These are phyloP conservation scores for Bothrops jararaca DNA, from an alignment of 2,113 vertebrate genomes.

Conservation along the genomic window DNA sequence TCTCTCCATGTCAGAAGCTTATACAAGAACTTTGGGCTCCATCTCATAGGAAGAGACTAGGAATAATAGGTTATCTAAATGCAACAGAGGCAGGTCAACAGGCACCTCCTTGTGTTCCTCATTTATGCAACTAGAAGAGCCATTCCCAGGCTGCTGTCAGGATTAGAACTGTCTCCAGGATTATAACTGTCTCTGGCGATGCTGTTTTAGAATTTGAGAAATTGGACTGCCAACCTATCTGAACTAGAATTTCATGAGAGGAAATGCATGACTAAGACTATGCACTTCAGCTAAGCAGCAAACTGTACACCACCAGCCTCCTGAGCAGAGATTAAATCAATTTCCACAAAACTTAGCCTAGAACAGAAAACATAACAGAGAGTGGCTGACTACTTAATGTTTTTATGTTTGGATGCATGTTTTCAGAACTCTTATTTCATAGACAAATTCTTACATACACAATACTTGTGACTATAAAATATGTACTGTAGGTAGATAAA, in stretches of 20 bases:
- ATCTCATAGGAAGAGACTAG: not conserved
- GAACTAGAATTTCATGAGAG: not conserved
- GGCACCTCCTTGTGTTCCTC: not conserved
- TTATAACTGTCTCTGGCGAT: not conserved
- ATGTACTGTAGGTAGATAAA: not conserved
- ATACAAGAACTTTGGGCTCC: not conserved
- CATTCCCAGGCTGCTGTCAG: not conserved
- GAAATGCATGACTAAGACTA: not conserved
- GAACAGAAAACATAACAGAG: not conserved
- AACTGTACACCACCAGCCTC: not conserved
- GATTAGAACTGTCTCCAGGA: not conserved
- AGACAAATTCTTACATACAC: not conserved
- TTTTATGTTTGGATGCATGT: not conserved
- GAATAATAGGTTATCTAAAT: not conserved
- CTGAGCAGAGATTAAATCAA: not conserved
- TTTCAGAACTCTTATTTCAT: not conserved
- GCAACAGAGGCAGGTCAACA: not conserved
- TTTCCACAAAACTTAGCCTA: not conserved
- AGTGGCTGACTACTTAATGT: not conserved
- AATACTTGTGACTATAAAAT: not conserved
- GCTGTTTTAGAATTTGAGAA: not conserved
- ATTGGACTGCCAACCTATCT: not conserved
- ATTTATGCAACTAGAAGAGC: not conserved
- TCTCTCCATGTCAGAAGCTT: not conserved
- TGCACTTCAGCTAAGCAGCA: not conserved